Base-by-base conservation (phyloP, 2,888 invertebrate genomes). In the Agrotis clavis region DNA sequence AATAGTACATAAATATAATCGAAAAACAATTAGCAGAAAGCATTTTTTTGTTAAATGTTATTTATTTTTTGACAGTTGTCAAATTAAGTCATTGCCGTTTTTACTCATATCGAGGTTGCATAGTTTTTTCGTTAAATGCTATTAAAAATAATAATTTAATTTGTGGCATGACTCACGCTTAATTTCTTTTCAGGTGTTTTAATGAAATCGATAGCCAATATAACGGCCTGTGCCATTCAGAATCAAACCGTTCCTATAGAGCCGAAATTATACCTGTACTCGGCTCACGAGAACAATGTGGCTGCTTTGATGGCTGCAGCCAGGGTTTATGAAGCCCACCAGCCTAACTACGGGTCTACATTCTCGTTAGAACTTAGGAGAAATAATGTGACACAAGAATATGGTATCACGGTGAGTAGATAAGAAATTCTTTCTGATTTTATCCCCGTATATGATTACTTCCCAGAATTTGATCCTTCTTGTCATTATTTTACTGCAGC, bases 281-380 rank as follows among this genome's bases (percentile, higher is more conserved):
- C 97, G 1, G 97, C 96, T 0, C 98, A 98, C 88, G 97, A 98
- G 88, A 97, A 97, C 66, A 97, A 97, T 51, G 95, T 98, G 1
- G 97, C 97, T 0, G 96, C 96, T 0, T 79, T 97, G n/a, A 94
- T 97, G 87, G 93, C 95, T 1, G 96, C 97, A 3, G 92, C 97
- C 0, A 92, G 94, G 16, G 95, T 97, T 2, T 97, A 95, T 86
- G 90, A 96, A 69, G 94, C 96, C 0, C 97, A 97, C 69, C 96
- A 97, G 74, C 97, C 97, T 0, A 94, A 93, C 18, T 97, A 97
- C 83, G 96, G 97, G 0, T 90, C 97, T 35, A 95, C 97, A 0
- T 93, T 97, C 69, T 91, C 97, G 4, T 57, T 97, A 59, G 97
- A 97, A 87, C 90, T 97, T 9, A 94, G 97, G 69, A 89, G 88